Evolutionary conservation across 53 echinoderm and acorn worm genomes (phyloP).

Genomic region (Mesocentrotus franciscanus): DNA sequence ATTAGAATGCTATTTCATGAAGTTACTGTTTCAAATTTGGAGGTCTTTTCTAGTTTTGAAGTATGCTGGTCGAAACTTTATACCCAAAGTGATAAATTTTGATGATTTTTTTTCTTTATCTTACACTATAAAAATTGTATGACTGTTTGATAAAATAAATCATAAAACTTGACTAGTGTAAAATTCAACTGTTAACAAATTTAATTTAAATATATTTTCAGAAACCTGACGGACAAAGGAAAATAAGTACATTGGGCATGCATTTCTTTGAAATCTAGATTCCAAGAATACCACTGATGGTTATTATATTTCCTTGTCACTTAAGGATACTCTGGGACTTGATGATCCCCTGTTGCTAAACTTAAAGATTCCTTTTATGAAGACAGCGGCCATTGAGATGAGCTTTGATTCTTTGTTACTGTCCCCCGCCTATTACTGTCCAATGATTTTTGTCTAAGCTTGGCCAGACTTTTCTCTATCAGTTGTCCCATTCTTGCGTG

Average conservation of each 20-base stretch:
- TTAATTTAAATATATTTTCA: no score
- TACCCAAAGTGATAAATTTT: not conserved
- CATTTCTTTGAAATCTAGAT: not conserved
- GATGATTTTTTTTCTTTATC: not conserved
- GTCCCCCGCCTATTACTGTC: constrained; percentile 8
- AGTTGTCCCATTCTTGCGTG: constrained; percentile 37
- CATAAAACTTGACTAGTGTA: no score
- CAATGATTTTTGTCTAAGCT: not conserved
- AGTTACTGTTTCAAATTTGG: not conserved
- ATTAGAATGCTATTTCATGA: not conserved
- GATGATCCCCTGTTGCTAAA: not conserved
- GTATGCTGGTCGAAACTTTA: not conserved
- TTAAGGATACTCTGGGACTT: not conserved
- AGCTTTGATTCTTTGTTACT: constrained; percentile 18
- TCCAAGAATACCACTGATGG: not conserved
- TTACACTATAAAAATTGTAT: no score
- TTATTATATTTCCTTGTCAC: not conserved
- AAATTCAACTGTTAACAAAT: no score
- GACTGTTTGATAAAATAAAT: no score
- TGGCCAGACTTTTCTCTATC: constrained; percentile 5
- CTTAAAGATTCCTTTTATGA: not conserved
- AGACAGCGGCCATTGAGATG: not conserved
- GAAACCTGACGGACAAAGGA: not conserved
- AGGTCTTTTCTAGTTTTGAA: no score
- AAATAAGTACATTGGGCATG: not conserved